Conservation (phyloP, 2,888 invertebrate genomes). For the Heliconius cydno region DNA sequence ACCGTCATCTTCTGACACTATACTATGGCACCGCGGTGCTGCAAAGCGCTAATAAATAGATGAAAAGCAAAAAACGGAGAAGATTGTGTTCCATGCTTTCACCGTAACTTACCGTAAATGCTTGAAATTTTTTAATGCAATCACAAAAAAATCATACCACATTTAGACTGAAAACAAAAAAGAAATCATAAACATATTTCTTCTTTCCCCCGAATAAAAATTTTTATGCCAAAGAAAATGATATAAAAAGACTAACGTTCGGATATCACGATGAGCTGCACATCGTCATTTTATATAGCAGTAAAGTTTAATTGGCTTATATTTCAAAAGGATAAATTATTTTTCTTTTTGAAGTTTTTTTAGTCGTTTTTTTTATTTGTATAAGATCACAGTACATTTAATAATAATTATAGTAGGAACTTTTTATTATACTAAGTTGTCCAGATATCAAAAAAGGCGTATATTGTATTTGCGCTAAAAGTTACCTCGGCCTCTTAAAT, state of each 20-base stretch:
- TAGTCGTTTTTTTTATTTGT: background rate
- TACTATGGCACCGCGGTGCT: no score
- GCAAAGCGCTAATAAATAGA: no score
- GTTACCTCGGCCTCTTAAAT: no score
- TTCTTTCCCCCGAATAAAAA: background rate
- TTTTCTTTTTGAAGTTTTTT: background rate
- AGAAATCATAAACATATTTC: background rate
- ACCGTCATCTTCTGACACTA: no score
- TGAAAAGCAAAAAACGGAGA: no score
- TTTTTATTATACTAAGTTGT: background rate
- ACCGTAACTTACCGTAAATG: no score
- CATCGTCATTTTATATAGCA: slow-evolving; percentile 1
- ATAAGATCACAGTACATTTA: background rate
- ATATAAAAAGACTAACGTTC: slow-evolving; percentile 17
- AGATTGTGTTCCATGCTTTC: no score
- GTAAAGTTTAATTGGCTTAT: slow-evolving; percentile 24
- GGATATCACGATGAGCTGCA: slow-evolving; percentile 16
- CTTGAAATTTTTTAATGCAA: no score
- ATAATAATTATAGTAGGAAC: background rate
- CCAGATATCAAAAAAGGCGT: no score
- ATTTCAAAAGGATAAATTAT: slow-evolving; percentile 19
- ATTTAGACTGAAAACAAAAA: background rate
- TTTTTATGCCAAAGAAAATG: background rate
- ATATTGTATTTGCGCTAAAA: no score
- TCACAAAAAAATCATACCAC: no score